These are phyloP conservation scores for Echiichthys vipera DNA, from an alignment of 2,797 vertebrate species.

Conservation along the genomic window DNA sequence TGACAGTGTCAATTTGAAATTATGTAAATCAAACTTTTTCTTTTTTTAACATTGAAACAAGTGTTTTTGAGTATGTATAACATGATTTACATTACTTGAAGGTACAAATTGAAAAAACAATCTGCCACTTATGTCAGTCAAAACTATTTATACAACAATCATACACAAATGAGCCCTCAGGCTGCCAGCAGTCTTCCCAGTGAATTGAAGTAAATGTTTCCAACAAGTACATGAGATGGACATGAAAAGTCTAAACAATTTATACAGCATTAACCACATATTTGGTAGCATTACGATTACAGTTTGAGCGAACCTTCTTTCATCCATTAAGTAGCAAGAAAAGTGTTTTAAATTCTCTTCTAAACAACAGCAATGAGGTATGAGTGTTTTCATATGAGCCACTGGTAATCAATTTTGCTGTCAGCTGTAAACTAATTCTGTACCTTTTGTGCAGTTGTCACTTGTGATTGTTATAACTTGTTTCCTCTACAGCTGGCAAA, in stretches of 20 bases:
- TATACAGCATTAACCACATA: neutral
- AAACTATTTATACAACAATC: neutral
- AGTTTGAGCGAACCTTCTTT: neutral
- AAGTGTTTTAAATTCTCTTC: slow-evolving; percentile 2
- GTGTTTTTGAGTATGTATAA: neutral
- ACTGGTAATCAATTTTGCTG: neutral
- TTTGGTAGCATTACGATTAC: slow-evolving; percentile 4
- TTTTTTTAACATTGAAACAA: too few relatives aligned
- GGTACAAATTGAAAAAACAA: neutral
- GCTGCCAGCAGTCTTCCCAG: neutral
- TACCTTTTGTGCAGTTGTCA: neutral
- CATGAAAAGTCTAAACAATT: neutral
- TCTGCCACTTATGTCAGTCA: neutral
- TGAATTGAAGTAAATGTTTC: slow-evolving; percentile 1
- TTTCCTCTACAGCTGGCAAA: slow-evolving; percentile 89
- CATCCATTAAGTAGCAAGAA: neutral
- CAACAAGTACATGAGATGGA: slow-evolving; percentile 8
- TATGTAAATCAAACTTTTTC: slow-evolving; percentile 22
- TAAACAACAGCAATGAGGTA: neutral
- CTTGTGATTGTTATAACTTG: slow-evolving; percentile 8
- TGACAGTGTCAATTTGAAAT: neutral
- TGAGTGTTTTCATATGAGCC: slow-evolving; percentile 3
- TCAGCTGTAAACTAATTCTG: neutral
- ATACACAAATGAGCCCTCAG: neutral
- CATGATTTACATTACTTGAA: slow-evolving; percentile 5